phyloP scores from a whole-genome alignment of 2,113 vertebrate species.

The Turnix velox region DNA sequence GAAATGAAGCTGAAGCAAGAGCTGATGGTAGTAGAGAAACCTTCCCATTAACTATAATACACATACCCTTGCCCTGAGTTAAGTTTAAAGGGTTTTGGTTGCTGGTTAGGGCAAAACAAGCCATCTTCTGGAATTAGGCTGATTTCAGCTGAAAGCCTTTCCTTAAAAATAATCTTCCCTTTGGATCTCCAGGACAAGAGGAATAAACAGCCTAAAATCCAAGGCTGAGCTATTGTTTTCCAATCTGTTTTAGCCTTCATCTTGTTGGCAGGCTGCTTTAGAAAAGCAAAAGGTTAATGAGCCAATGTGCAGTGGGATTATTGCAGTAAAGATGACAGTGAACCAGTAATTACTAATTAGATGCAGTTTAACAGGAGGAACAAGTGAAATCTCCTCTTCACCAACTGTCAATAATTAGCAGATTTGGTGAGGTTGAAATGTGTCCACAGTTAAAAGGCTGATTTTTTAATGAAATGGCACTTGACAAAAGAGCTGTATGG shows the following conservation, averaged over 20 bases:
- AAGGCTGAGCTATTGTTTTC: slow-evolving; percentile 74
- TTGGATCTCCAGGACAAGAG: slow-evolving; percentile 67
- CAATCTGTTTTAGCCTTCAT: slow-evolving; percentile 82
- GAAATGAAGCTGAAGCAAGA: background rate
- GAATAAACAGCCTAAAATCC: slow-evolving; percentile 65
- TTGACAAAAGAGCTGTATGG: slow-evolving; percentile 33
- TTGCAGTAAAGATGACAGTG: slow-evolving; percentile 78
- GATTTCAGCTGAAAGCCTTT: background rate
- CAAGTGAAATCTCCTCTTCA: slow-evolving; percentile 86
- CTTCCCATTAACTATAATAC: background rate
- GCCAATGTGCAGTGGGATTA: slow-evolving; percentile 77
- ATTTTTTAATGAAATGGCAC: slow-evolving; percentile 68
- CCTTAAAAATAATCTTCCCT: slow-evolving; percentile 32
- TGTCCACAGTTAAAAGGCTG: slow-evolving; percentile 81
- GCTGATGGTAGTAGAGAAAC: background rate
- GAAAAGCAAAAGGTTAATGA: slow-evolving; percentile 85
- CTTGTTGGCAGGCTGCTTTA: slow-evolving; percentile 79
- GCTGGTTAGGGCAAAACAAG: background rate
- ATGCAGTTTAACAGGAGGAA: slow-evolving; percentile 86
- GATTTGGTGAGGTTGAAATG: slow-evolving; percentile 83
- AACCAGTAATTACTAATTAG: slow-evolving; percentile 83
- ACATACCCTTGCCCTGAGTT: background rate
- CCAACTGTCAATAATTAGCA: slow-evolving; percentile 88
- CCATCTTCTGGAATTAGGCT: background rate
- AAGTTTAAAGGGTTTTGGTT: background rate